Evolutionary conservation across 2,888 invertebrate genomes (phyloP).

Genomic region (Ornithoptera alexandrae): DNA sequence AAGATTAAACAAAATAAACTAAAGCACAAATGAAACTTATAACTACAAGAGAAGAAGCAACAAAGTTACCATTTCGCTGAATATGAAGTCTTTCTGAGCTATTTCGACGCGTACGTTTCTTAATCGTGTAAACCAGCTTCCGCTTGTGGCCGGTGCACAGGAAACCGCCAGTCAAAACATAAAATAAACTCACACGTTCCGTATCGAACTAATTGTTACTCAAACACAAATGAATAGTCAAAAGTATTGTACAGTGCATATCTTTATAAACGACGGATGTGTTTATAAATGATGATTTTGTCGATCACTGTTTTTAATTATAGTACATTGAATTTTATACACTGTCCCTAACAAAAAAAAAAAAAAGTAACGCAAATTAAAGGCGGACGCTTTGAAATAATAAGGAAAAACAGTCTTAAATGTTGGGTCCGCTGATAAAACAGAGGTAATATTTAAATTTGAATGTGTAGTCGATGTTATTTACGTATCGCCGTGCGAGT

Average conservation of each 20-base stretch:
- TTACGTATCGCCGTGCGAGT: constrained; percentile 54
- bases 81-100: constrained; percentile 44
- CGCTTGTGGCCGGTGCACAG: constrained; percentile 50
- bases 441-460: constrained; percentile 30
- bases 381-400: not conserved
- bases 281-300: not conserved
- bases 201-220: constrained; percentile 29
- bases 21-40: not conserved
- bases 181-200: constrained; percentile 37
- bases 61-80: constrained; percentile 55
- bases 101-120: constrained; percentile 56
- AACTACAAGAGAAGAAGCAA: constrained; percentile 27
- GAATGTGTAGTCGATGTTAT: constrained; percentile 60
- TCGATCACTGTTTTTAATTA: not conserved
- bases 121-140: constrained; percentile 53
- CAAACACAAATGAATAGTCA: constrained; percentile 10
- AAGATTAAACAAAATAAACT: too few relatives aligned
- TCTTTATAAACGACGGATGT: not conserved
- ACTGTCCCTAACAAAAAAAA: too few relatives aligned
- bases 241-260: not conserved
- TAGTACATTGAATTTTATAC: too few relatives aligned
- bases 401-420: not conserved
- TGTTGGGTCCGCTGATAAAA: constrained; percentile 9
- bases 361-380: not conserved
- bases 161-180: constrained; percentile 63